Base-by-base conservation (phyloP, 2,888 invertebrate species). In the Stomorhina lunata region DNA sequence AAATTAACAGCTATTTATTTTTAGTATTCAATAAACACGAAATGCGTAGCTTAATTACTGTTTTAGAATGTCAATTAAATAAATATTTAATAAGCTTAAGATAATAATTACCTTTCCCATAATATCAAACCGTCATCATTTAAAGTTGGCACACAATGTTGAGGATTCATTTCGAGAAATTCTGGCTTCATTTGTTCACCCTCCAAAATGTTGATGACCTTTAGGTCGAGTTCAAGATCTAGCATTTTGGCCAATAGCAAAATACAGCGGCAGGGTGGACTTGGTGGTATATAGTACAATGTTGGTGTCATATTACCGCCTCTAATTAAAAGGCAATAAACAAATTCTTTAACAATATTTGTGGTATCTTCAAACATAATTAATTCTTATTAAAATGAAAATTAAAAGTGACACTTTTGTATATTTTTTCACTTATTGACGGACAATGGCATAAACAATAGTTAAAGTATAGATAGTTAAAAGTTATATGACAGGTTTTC, bases 151-250 rank as follows among this genome's bases (percentile, higher is more conserved):
- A 94, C 88, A 76, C 92, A 92, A 85, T 93, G 93, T 84, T 93
- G 93, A 2, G 92, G 92, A 87, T 93, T 93, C 80, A 93, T 84
- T 73, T 89, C 92, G 12, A 93, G 78, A 88, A 92, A 95, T 55
- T 94, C 94, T 0, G 94, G 93, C 40, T 92, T 93, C 89, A 93
- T 87, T 32, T 94, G 93, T 75, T 94, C 94, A 0, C 93, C 93
- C 55, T 91, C 91, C 78, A 92, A 48, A 3, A 94, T 86, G 85
- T 94, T 92, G 15, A 93, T 86, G 29, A 90, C 84, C 88, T 94
- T 94, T 68, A 94, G 87, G 87, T 94, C 94, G 48, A 94, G 90
- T 82, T 93, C 92, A 40, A 95, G 87, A 2, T 93, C 93, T 32
- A 95, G 87, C 85, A 93, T 92, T 87, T 92, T 93, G 15, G 93